A percentile compares a stretch with the other conserved stretches of the same genome.
These are phyloP conservation scores for Porites divaricata DNA, from an alignment of 92 coral and sea anemone species.

Conservation along the genomic window DNA sequence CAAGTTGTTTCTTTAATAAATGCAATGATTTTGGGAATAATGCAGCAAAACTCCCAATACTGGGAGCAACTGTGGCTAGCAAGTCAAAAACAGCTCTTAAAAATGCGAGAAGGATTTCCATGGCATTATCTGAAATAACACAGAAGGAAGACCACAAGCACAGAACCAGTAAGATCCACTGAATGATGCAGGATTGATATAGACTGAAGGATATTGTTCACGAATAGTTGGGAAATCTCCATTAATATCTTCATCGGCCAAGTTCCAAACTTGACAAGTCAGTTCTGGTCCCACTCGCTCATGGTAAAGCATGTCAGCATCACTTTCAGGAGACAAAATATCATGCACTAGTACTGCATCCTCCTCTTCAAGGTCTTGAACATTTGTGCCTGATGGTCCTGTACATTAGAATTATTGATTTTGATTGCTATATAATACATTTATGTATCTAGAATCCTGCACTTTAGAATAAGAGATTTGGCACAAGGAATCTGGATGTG, in stretches of 20 bases:
- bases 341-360: conserved; percentile 30
- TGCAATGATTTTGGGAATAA: conserved; percentile 47
- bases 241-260: conserved; percentile 35
- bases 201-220: conserved; percentile 18
- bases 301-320: conserved; percentile 31
- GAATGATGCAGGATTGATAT: conserved; percentile 33
- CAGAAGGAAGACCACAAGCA: conserved; percentile 81
- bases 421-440: too few species aligned
- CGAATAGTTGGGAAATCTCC: conserved; percentile 17
- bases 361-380: conserved; percentile 23
- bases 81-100: conserved; percentile 52
- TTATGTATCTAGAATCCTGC: too few species aligned
- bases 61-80: conserved; percentile 44
- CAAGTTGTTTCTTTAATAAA: conserved; percentile 54
- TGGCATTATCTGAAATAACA: conserved; percentile 76
- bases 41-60: conserved; percentile 42
- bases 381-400: conserved; percentile 16
- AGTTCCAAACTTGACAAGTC: conserved; percentile 25
- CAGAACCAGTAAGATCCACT: conserved; percentile 57
- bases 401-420: not conserved
- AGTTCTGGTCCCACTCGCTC: conserved; percentile 22
- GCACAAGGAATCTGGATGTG: too few species aligned
- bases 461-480: too few species aligned
- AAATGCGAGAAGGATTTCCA: conserved; percentile 56
- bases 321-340: conserved; percentile 9